These are phyloP conservation scores for Zaprionus davidi DNA, from an alignment of 1,140 invertebrate species.

Conservation along the genomic window DNA sequence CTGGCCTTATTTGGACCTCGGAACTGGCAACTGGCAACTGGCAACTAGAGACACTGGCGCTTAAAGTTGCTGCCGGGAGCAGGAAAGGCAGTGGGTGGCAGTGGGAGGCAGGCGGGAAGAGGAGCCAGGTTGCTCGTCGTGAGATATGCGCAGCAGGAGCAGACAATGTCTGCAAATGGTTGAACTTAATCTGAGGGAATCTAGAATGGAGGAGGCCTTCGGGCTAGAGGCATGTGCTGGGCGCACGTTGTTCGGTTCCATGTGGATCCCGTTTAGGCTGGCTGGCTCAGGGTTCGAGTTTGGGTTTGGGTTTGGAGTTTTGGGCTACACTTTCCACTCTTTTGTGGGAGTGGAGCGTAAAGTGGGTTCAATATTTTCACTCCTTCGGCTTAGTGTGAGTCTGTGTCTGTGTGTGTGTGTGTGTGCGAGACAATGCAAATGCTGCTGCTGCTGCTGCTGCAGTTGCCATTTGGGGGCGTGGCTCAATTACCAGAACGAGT, in stretches of 20 bases:
- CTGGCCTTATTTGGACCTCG: slow-evolving; percentile 21
- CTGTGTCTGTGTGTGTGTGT: slow-evolving; percentile 24
- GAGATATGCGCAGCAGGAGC: slow-evolving; percentile 36
- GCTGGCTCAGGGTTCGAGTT: slow-evolving; percentile 14
- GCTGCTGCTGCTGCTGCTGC: slow-evolving; percentile 34
- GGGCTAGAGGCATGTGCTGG: slow-evolving; percentile 49
- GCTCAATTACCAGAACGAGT: slow-evolving; percentile 54
- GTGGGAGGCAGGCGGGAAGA: not conserved
- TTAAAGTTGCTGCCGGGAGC: slow-evolving; percentile 25
- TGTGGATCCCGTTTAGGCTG: not conserved
- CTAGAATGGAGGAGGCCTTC: not conserved
- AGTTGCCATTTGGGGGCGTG: slow-evolving; percentile 53
- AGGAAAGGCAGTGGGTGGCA: not conserved
- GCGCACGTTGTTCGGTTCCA: slow-evolving; percentile 35
- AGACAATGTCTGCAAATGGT: slow-evolving; percentile 38
- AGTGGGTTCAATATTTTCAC: slow-evolving; percentile 46
- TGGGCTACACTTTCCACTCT: not conserved
- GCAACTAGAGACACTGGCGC: slow-evolving; percentile 22
- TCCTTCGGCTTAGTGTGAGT: slow-evolving; percentile 25
- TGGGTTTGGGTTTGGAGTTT: slow-evolving; percentile 30
- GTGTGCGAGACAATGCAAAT: slow-evolving; percentile 33
- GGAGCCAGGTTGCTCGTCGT: slow-evolving; percentile 47
- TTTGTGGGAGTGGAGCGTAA: slow-evolving; percentile 19
- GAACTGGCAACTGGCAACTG: slow-evolving; percentile 7
- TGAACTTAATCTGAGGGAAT: slow-evolving; percentile 1